Conservation (phyloP, 2,797 vertebrate species). For the Hephaestus fuliginosus region DNA sequence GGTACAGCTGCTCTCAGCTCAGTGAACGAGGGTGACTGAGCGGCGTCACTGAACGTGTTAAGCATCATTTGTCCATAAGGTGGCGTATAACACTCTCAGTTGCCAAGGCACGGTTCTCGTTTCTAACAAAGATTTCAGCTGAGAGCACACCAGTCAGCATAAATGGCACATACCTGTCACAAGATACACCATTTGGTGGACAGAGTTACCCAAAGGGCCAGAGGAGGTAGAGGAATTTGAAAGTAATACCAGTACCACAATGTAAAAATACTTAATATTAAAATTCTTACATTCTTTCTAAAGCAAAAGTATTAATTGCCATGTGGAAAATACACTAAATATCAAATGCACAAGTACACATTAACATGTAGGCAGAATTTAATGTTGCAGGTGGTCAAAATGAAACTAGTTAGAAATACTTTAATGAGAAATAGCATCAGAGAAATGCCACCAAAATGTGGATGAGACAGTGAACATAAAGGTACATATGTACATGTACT, state of each 20-base stretch:
- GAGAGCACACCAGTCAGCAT: constrained; percentile 29
- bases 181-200: constrained; percentile 47
- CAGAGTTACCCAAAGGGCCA: constrained; percentile 7
- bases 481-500: not conserved
- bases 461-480: no score
- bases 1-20: constrained; percentile 43
- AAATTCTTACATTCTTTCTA: not conserved
- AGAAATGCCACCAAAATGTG: no score
- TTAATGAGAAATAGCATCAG: not conserved
- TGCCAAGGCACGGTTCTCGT: constrained; percentile 15
- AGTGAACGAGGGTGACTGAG: constrained; percentile 20
- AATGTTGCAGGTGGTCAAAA: not conserved
- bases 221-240: not conserved
- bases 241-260: not conserved
- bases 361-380: not conserved
- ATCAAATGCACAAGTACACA: not conserved
- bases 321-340: not conserved
- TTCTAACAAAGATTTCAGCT: constrained; percentile 22
- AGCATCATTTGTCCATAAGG: constrained; percentile 70
- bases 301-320: not conserved
- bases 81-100: constrained; percentile 74
- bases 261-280: not conserved
- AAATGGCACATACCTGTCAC: constrained; percentile 16
- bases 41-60: constrained; percentile 34
- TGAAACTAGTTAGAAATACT: not conserved